Evolutionary conservation across 2,797 vertebrate species (phyloP).

Genomic region (Sebastes baramenuke): DNA sequence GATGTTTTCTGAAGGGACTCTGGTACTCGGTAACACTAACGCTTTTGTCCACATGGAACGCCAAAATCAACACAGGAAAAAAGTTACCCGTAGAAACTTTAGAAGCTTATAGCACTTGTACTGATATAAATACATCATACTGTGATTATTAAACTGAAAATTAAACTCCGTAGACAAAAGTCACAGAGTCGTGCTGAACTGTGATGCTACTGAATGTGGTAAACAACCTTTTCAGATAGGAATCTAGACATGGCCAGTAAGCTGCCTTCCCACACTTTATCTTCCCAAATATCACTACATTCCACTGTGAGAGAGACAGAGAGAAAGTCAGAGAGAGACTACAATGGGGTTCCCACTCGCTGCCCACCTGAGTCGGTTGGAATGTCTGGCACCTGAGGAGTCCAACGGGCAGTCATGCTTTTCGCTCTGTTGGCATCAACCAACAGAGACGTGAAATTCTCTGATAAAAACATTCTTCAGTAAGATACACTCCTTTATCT

Average conservation of each 20-base stretch:
- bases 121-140: neutral
- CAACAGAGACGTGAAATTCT: neutral
- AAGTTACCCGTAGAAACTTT: neutral
- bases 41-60: no score
- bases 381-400: conserved; percentile 34
- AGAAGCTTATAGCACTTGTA: neutral
- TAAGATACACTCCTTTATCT: neutral
- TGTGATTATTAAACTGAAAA: neutral
- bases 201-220: neutral
- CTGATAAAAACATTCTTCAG: neutral
- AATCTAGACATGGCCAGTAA: neutral
- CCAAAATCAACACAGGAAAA: no score
- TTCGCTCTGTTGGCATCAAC: conserved; percentile 4
- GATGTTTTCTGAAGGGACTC: no score
- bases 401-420: conserved; percentile 10
- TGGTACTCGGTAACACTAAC: no score
- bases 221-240: conserved; percentile 17
- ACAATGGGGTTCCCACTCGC: conserved; percentile 15
- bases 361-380: conserved; percentile 6
- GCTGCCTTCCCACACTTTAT: conserved; percentile 20
- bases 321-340: conserved; percentile 2
- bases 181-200: neutral
- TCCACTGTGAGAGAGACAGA: conserved; percentile 8
- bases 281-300: conserved; percentile 4
- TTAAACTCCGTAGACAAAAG: neutral